Percentiles rank a stretch among this genome's conserved stretches.
Conservation (phyloP, 2,113 vertebrate genomes). For the Nannospalax galili region DNA sequence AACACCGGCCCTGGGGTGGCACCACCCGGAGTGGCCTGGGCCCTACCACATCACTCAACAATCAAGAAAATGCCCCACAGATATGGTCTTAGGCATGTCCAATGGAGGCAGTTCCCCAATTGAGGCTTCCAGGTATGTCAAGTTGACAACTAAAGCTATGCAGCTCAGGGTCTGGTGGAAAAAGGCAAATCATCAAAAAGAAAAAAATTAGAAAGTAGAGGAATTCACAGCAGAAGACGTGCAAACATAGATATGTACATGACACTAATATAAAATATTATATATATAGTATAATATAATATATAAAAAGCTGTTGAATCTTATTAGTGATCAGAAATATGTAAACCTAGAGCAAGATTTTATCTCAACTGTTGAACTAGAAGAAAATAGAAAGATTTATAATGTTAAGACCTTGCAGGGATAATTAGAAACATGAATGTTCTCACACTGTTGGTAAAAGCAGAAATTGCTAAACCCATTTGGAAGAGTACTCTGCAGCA, state of each 20-base stretch:
- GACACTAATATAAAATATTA: not conserved
- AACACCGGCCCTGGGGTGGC: too few relatives aligned
- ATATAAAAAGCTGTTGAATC: not conserved
- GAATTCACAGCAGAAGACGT: not conserved
- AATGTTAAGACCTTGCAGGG: slow-evolving; percentile 2
- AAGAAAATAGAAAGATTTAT: slow-evolving; percentile 55
- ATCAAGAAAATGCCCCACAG: too few relatives aligned
- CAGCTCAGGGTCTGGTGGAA: too few relatives aligned
- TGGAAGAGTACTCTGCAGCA: slow-evolving; percentile 40
- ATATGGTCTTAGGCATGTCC: too few relatives aligned
- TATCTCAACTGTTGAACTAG: not conserved
- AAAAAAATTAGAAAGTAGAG: not conserved
- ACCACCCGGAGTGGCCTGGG: too few relatives aligned
- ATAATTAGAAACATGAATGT: slow-evolving; percentile 59
- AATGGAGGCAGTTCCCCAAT: too few relatives aligned
- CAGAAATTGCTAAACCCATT: slow-evolving; percentile 53
- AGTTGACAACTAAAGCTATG: too few relatives aligned
- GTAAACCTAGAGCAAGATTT: slow-evolving; percentile 27
- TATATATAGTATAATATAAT: too few relatives aligned
- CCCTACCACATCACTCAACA: too few relatives aligned
- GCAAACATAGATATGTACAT: not conserved
- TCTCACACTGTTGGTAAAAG: not conserved
- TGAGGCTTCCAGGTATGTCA: too few relatives aligned
- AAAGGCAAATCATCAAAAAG: not conserved
- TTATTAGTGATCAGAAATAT: slow-evolving; percentile 42